Evolutionary conservation across 2,113 vertebrate species (phyloP), one percentile per base, ranked within the genome.

Genomic region (Riparia riparia): DNA sequence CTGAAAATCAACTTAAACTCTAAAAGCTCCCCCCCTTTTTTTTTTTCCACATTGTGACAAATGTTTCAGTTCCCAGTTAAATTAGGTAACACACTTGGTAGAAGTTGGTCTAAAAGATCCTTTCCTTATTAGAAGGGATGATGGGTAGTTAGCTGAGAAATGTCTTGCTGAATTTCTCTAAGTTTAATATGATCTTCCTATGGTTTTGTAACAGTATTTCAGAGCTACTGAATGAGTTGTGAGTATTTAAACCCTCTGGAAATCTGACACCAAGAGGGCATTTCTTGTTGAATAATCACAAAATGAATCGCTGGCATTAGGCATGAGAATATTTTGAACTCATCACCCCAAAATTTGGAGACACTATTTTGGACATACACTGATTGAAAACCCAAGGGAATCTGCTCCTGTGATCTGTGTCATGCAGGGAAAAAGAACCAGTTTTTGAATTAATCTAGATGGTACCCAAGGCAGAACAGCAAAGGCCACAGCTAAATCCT

Each of bases 221-320:
- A 77, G 61, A 77, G 57, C 39, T 70, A 15, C 41, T 85, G 89
- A 89, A 63, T 42, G n/a, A 76, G 42, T 51, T 81, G 47, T 71
- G 61, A 92, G 47, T 79, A 78, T 91, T 95, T 95, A 93, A 78
- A n/a, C 60, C 42, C 51, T 83, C 91, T 77, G 47, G 74, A 94
- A 91, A 63, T 65, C 50, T 93, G 66, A 72, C 49, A 93, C 34
- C 34, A 54, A 54, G 69, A 74, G 51, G 54, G 37, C 64, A 85
- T 74, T 44, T 94, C 12, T 28, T 32, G 44, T 73, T 90, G 79
- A 77, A 58, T 77, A 66, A 82, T 63, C 58, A 50, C 63, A 76
- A 93, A 86, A 85, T 71, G 32, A 89, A 54, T 79, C 63, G 82
- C 34, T 63, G 71, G 70, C 82, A 91, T 76, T 45, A 44, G 42